Evolutionary conservation across 2,888 invertebrate species (phyloP), one percentile per base, ranked within the genome.

Genomic region (Amphipoea oculea): DNA sequence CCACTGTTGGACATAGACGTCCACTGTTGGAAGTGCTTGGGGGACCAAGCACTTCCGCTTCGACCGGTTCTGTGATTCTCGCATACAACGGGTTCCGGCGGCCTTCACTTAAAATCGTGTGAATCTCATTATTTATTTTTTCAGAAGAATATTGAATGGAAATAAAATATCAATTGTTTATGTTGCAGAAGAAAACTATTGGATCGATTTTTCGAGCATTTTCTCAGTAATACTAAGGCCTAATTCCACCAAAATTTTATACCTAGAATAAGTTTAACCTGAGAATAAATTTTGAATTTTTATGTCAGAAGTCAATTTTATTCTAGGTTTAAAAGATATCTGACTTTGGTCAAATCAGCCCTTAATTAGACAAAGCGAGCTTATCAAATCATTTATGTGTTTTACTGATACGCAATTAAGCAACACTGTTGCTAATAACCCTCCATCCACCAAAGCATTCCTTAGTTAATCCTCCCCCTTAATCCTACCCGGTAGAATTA

Each of bases 401-500:
- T 73, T 36, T 23, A 51, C 4, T 51, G 17, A 17, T 4, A 45
- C 0, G 6, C 7, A n/a, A 36, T 23, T 5, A 42, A 36, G n/a
- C 57, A 66, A 73, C 60, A 65, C 36, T 40, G 51, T 68, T 45
- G 20, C 45, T 20, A 51, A 73, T 81, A 62, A 48, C 40, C 29
- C 11, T 45, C 14, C 14, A 76, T 63, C 11, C 4, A 23, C 40
- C 5, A 62, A 70, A 42, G 48, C 17, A 73, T 69, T 66, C 9
- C 63, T 62, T 40, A 78, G 73, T 76, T 70, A 69, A 76, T 36
- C 42, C 23, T 42, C 23, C 17, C 72, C 42, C 48, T 29, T 81
- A 73, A 77, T 71, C 68, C 60, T 45, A 14, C 45, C 65, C 74
- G 20, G 36, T 66, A 54, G 60, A 79, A 89, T 89, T 86, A 78